phyloP scores from a whole-genome alignment of 2,113 vertebrate genomes.

The Ammodytes marinus region DNA sequence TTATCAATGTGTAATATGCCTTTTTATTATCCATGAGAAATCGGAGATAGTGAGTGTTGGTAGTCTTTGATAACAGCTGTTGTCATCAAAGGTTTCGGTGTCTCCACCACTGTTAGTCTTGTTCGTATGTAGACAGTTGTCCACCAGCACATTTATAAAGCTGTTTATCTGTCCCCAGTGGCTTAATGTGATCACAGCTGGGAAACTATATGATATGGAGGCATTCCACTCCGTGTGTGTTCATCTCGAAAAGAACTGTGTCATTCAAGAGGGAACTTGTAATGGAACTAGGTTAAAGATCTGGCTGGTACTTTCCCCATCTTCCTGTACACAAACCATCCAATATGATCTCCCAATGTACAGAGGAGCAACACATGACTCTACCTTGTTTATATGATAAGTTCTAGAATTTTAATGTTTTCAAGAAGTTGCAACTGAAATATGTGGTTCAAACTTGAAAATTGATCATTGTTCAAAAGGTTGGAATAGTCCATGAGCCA shows the following conservation, averaged over 20 bases:
- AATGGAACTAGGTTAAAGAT: neutral
- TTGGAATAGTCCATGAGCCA: too few species aligned
- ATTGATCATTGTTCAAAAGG: neutral
- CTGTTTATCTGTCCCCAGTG: neutral
- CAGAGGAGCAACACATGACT: neutral
- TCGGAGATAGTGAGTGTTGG: neutral
- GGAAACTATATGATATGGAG: neutral
- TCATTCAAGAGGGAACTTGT: neutral
- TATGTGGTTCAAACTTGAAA: neutral
- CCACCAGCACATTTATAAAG: neutral
- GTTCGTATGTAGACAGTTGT: conserved; percentile 1
- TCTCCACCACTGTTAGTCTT: neutral
- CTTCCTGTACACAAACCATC: neutral
- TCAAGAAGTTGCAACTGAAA: neutral
- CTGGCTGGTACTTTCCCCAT: too few species aligned
- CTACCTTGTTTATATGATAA: neutral
- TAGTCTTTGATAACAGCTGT: conserved; percentile 1
- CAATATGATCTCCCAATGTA: neutral
- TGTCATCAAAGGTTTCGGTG: conserved; percentile 24
- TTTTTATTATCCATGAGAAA: neutral
- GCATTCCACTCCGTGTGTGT: neutral
- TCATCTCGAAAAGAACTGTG: neutral
- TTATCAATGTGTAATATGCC: neutral
- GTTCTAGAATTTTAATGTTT: neutral
- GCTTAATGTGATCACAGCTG: neutral